Conservation (phyloP, 2,113 vertebrate genomes). For the Gambusia affinis region DNA sequence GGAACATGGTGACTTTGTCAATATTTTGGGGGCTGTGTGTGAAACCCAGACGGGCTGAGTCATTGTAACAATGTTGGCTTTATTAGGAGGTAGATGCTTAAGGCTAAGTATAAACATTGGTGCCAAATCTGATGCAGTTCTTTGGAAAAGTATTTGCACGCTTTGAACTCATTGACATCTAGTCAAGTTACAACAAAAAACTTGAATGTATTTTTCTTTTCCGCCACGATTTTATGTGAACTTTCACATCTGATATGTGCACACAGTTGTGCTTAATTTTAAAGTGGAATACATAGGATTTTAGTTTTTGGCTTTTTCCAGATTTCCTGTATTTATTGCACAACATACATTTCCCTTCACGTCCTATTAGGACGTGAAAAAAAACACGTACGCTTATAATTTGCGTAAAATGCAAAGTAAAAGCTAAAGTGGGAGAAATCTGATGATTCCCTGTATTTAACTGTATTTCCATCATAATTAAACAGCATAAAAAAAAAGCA, state of each 20-base stretch:
- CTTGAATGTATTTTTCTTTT: neutral
- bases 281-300: neutral
- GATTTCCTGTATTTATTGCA: neutral
- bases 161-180: neutral
- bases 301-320: neutral
- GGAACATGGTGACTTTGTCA: neutral
- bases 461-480: too few relatives aligned
- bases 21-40: neutral
- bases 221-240: neutral
- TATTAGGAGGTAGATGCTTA: neutral
- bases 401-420: too few relatives aligned
- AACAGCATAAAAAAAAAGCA: too few relatives aligned
- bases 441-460: too few relatives aligned
- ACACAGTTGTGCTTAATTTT: too few relatives aligned
- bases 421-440: too few relatives aligned
- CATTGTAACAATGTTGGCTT: neutral
- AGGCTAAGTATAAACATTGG: neutral
- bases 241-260: too few relatives aligned
- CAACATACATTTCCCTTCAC: neutral
- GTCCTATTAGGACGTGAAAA: too few relatives aligned
- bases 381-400: too few relatives aligned
- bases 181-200: neutral
- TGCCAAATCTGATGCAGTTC: neutral
- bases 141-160: neutral
- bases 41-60: neutral